A percentile compares a stretch with the other conserved stretches of the same genome.
phyloP scores from a whole-genome alignment of 2,888 invertebrate genomes.

The Cepaea hortensis region DNA sequence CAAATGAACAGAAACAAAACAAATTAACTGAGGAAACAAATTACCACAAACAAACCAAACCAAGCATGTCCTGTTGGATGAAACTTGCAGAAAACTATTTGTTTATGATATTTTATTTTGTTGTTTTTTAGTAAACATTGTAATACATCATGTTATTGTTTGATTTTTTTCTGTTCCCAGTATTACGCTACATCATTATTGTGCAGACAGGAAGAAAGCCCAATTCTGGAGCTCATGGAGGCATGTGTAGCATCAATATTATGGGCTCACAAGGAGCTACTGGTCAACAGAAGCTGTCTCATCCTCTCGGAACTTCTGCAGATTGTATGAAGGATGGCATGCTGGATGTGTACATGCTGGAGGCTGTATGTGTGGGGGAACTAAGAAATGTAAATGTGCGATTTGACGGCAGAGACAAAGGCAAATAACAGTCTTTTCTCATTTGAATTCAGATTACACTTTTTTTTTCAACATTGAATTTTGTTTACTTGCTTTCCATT shows the following conservation, averaged over 20 bases:
- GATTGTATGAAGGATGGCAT: slow-evolving; percentile 61
- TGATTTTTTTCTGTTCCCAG: slow-evolving; percentile 52
- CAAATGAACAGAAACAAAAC: too few relatives aligned
- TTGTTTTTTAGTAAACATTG: too few relatives aligned
- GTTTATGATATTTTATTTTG: too few relatives aligned
- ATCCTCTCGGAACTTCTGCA: slow-evolving; percentile 41
- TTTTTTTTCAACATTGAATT: neutral
- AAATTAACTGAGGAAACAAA: too few relatives aligned
- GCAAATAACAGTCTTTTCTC: slow-evolving; percentile 36
- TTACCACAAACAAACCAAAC: neutral
- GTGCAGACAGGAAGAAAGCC: slow-evolving; percentile 69
- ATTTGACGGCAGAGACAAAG: slow-evolving; percentile 65
- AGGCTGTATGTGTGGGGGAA: slow-evolving; percentile 72
- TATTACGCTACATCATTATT: slow-evolving; percentile 68
- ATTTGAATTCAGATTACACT: neutral
- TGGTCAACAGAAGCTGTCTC: slow-evolving; percentile 58
- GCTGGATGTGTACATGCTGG: slow-evolving; percentile 70
- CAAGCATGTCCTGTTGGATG: too few relatives aligned
- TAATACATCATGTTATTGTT: too few relatives aligned
- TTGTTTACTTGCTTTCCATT: neutral
- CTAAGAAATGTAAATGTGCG: slow-evolving; percentile 67
- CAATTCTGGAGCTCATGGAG: slow-evolving; percentile 64
- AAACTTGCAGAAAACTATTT: too few relatives aligned
- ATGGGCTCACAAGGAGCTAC: slow-evolving; percentile 72
- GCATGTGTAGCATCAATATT: slow-evolving; percentile 67